These are phyloP conservation scores for Oceanodroma tethys DNA, from an alignment of 2,113 vertebrate genomes.

Conservation along the genomic window DNA sequence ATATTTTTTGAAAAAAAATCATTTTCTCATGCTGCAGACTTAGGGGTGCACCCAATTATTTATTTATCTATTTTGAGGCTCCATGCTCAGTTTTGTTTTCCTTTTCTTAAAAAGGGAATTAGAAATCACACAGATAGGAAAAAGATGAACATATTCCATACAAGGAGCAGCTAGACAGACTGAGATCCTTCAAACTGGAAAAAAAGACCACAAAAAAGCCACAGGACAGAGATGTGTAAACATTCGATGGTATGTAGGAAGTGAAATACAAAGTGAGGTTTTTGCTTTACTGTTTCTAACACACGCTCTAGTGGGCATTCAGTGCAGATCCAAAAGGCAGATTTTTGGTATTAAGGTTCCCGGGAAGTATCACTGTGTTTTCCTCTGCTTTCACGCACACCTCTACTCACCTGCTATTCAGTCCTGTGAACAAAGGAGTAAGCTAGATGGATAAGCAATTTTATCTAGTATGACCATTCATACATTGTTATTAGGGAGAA, in stretches of 20 bases:
- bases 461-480: not conserved
- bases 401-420: not conserved
- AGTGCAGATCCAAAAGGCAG: not conserved
- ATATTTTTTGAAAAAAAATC: not conserved
- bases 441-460: not conserved
- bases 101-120: not conserved
- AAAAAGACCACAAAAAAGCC: not conserved
- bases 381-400: not conserved
- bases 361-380: not conserved
- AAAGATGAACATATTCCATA: rapidly evolving
- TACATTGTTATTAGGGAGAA: not conserved
- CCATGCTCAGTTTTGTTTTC: not conserved
- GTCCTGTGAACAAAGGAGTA: not conserved
- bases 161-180: not conserved
- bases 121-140: not conserved
- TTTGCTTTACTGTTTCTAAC: not conserved
- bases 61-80: not conserved
- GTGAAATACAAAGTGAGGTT: not conserved
- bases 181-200: not conserved
- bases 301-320: not conserved
- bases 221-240: not conserved
- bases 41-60: rapidly evolving
- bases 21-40: not conserved
- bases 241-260: not conserved
- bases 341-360: not conserved